Base-by-base conservation (phyloP, 1,140 invertebrate species). In the Idris sp. region DNA sequence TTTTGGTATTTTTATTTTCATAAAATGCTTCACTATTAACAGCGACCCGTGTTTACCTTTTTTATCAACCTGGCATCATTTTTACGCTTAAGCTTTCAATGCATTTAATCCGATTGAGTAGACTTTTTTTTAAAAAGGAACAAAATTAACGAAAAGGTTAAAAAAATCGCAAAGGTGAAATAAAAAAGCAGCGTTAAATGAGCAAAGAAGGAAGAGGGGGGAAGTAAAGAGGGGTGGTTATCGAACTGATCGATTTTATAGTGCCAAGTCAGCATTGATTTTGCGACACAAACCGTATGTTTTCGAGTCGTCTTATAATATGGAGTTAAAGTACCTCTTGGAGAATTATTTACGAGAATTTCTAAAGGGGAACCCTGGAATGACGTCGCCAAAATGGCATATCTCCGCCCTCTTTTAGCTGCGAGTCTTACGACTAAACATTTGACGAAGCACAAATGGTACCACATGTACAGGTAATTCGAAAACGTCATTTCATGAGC, bases 281-380 rank as follows among this genome's bases (percentile, higher is more conserved):
- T 59, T 26, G 40, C 51, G 43, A 35, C 49, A 2, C 10, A 40
- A 48, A 53, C 48, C 56, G 61, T 69, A 40, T 64, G 56, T 68
- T 74, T 68, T 13, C 43, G 6, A 68, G 62, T 38, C 48, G 36
- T 8, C 54, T 61, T 65, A 46, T 58, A 58, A 59, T 40, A 49
- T 58, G 33, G 26, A 62, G 51, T 44, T 19, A 54, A 48, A 38
- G 40, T 68, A 46, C 65, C 67, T 76, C 56, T 61, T 68, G 30
- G 35, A 59, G 69, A 75, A 76, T 75, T 74, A 79, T 79, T 79
- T 79, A 79, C 75, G 69, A 76, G 78, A 74, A 74, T 69, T 54
- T 72, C 68, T 61, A 71, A 79, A 75, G 69, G 43, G 67, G 75
- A 77, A 73, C 74, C 48, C 61, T 61, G 58, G 28, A 51, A 79